Evolutionary conservation across 2,888 invertebrate genomes (phyloP).

Genomic region (Conistra vaccinii): DNA sequence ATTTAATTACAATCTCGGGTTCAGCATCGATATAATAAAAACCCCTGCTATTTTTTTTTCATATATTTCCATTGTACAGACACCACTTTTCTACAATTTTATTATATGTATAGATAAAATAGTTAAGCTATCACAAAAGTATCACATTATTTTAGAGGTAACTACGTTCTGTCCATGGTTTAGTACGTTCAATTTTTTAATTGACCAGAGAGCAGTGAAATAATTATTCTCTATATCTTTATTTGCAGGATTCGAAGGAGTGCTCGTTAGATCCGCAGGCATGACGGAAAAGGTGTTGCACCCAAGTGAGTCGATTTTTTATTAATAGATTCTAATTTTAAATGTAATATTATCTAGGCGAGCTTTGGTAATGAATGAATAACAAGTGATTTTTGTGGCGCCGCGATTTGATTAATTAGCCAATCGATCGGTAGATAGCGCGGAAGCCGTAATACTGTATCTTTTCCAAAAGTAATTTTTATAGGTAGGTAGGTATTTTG

Average conservation of each 20-base stretch:
- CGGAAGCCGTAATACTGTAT: too few species aligned
- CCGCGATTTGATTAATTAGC: not conserved
- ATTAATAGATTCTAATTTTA: not conserved
- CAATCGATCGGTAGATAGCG: not conserved
- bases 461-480: not conserved
- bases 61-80: too few species aligned
- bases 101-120: too few species aligned
- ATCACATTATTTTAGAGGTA: not conserved
- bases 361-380: not conserved
- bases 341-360: not conserved
- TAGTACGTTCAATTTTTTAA: not conserved
- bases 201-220: not conserved
- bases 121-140: not conserved
- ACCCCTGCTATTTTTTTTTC: too few species aligned
- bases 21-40: too few species aligned
- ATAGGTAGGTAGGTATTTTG: conserved; percentile 29
- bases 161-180: not conserved
- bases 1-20: too few species aligned
- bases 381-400: not conserved
- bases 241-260: conserved; percentile 91
- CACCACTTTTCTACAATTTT: too few species aligned
- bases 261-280: conserved; percentile 91
- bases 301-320: conserved; percentile 92
- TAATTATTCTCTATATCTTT: conserved; percentile 60
- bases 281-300: conserved; percentile 96